Conservation (phyloP, 2,113 vertebrate genomes). For the Epinephelus moara region DNA sequence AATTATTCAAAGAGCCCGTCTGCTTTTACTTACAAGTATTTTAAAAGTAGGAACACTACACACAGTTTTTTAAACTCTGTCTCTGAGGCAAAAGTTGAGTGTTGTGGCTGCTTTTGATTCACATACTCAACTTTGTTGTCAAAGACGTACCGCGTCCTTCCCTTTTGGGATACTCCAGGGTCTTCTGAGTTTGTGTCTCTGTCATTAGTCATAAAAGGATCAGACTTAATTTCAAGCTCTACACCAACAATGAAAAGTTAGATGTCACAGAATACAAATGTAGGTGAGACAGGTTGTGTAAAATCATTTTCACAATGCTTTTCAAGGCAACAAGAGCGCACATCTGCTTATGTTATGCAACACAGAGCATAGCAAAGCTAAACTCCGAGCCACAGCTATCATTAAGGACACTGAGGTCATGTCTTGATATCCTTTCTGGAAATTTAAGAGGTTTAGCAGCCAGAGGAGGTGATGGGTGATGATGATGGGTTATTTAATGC, state of each 20-base stretch:
- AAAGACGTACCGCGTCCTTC: background rate
- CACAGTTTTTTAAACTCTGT: conserved; percentile 18
- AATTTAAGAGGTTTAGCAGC: no score
- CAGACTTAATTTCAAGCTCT: background rate
- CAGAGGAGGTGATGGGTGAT: no score
- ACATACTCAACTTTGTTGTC: background rate
- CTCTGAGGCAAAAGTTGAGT: background rate
- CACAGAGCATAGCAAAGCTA: background rate
- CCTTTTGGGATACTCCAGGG: no score
- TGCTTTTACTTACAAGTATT: conserved; percentile 62
- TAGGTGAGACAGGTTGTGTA: background rate
- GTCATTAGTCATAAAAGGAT: background rate
- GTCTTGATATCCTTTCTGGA: background rate
- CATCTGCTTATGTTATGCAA: background rate
- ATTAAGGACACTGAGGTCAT: background rate
- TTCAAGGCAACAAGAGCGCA: background rate
- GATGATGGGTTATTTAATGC: background rate
- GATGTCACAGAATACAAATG: background rate
- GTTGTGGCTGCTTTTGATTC: background rate
- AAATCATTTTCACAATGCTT: background rate
- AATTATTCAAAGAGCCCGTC: conserved; percentile 76
- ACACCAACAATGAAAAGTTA: background rate
- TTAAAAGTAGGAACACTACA: conserved; percentile 51
- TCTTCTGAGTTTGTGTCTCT: background rate
- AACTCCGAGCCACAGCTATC: background rate